These are phyloP conservation scores for Sandelia bainsii DNA, from an alignment of 2,797 vertebrate species.

Conservation along the genomic window DNA sequence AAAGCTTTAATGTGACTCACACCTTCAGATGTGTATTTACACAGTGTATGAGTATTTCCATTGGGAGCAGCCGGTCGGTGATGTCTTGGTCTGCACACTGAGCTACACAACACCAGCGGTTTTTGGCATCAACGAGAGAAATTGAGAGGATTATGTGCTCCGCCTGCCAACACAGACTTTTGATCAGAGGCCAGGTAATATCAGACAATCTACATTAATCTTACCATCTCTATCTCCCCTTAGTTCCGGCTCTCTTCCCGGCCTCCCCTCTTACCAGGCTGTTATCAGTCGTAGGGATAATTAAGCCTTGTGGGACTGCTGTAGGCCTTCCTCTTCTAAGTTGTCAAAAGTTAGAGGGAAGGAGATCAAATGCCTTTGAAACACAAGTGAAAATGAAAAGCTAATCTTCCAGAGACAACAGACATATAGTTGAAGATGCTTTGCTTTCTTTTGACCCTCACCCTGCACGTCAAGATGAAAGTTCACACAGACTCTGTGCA, in stretches of 20 bases:
- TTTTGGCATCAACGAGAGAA: constrained; percentile 53
- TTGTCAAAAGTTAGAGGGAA: constrained; percentile 66
- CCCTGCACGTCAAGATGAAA: constrained; percentile 19
- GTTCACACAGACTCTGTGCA: constrained; percentile 6
- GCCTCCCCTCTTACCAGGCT: constrained; percentile 50
- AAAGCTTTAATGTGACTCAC: background rate
- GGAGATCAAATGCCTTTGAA: constrained; percentile 66
- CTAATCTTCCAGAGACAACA: constrained; percentile 60
- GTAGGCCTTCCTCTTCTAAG: constrained; percentile 54
- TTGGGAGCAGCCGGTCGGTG: constrained; percentile 13
- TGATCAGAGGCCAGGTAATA: constrained; percentile 80
- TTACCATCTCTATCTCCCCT: constrained; percentile 45
- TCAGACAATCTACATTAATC: constrained; percentile 78
- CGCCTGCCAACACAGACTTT: constrained; percentile 75
- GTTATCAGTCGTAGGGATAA: constrained; percentile 69
- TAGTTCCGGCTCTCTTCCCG: constrained; percentile 40
- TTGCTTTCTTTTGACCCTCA: constrained; percentile 55
- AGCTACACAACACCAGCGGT: constrained; percentile 39
- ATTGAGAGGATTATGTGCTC: constrained; percentile 68
- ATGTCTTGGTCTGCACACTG: constrained; percentile 30
- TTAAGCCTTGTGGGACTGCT: constrained; percentile 70
- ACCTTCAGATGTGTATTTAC: constrained; percentile 25
- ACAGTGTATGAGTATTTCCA: constrained; percentile 7
- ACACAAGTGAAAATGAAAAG: constrained; percentile 43
- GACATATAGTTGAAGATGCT: constrained; percentile 37